Percentiles rank a stretch among this genome's conserved stretches.
Conservation (phyloP, 1,140 invertebrate species). For the Chrysoperla carnea region DNA sequence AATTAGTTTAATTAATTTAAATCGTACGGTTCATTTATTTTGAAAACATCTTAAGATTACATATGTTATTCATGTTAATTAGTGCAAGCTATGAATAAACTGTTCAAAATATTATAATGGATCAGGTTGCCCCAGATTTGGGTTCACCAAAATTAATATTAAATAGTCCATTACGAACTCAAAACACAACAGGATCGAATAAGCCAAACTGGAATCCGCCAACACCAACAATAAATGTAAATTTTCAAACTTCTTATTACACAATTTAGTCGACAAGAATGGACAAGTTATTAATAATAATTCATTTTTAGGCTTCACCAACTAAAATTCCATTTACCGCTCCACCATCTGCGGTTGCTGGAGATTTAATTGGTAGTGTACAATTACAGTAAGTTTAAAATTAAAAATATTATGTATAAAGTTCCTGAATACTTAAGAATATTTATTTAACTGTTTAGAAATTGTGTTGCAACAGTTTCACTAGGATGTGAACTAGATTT, state of each 20-base stretch:
- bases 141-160: constrained; percentile 1
- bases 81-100: too few species aligned
- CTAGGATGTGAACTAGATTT: constrained; percentile 74
- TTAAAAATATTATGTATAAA: neutral
- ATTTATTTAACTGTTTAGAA: constrained; percentile 33
- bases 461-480: constrained; percentile 91
- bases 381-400: constrained; percentile 16
- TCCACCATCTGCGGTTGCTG: constrained; percentile 11
- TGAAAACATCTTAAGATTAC: too few species aligned
- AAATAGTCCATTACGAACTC: constrained; percentile 15
- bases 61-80: too few species aligned
- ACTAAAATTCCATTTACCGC: constrained; percentile 14
- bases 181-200: constrained; percentile 19
- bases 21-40: too few species aligned
- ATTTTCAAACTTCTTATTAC: neutral
- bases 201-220: constrained; percentile 8
- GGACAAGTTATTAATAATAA: neutral
- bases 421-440: neutral
- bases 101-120: too few species aligned
- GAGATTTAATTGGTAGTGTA: constrained; percentile 18
- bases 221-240: constrained; percentile 1
- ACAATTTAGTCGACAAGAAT: constrained; percentile 1
- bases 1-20: too few species aligned
- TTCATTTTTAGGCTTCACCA: neutral
- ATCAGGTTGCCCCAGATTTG: too few species aligned